Evolutionary conservation across 2,888 invertebrate species (phyloP), one percentile per base, ranked within the genome.

Genomic region (Hirtodrosophila trivittata): DNA sequence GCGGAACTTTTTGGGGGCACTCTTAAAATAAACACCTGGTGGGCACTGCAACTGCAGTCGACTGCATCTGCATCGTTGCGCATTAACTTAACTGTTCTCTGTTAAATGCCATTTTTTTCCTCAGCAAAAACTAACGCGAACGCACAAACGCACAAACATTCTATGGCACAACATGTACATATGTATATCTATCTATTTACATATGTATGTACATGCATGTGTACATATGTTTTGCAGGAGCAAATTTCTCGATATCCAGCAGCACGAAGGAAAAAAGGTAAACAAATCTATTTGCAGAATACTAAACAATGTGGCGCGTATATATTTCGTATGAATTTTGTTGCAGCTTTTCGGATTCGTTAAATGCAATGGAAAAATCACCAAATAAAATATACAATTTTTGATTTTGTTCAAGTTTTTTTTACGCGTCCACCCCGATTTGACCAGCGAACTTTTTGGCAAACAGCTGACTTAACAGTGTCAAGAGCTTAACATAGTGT

Each of bases 341-440:
- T 46, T 45, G 38, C 39, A 38, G 6, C 32, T 59, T 45, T 46
- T 28, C 37, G 26, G 12, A 25, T 55, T 46, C 65, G 43, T 56
- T 69, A 58, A 66, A 64, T 67, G 55, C 51, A 59, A 45, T 45
- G n/a, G 28, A 62, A 58, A 77, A 77, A 63, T 55, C 41, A 59
- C 57, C 63, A 54, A 58, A 30, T 43, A 73, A 72, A 60, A 67
- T 63, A 63, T 67, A 80, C 80, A 80, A 67, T 63, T 82, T 64
- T 64, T 38, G 47, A 52, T 63, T 49, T 65, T 35, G 46, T 52
- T 28, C 37, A 50, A 60, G 51, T 42, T 56, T 50, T 60, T 57
- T 60, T 43, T 50, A 56, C 60, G 60, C 60, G 60, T 62, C 56
- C 60, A 55, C 60, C 56, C 60, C 14, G 32, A 37, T 42, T 56